Evolutionary conservation across 2,888 invertebrate genomes (phyloP).

Genomic region (Augiades crinisus): DNA sequence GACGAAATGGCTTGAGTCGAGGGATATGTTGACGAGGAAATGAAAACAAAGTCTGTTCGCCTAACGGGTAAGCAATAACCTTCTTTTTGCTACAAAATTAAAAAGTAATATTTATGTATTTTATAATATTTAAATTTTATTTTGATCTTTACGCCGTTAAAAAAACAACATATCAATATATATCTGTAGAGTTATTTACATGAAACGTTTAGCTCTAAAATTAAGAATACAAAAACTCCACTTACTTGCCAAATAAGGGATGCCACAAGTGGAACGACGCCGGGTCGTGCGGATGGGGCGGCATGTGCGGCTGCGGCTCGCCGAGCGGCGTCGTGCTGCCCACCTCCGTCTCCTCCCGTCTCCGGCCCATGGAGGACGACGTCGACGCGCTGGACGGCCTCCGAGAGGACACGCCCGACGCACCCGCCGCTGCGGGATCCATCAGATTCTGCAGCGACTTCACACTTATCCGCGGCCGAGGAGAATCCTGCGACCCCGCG

Average conservation of each 20-base stretch:
- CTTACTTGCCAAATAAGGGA: conserved; percentile 93
- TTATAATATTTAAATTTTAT: too few relatives aligned
- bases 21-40: too few relatives aligned
- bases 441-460: conserved; percentile 83
- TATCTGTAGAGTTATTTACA: too few relatives aligned
- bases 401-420: conserved; percentile 34
- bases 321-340: conserved; percentile 84
- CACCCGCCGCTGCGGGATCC: conserved; percentile 71
- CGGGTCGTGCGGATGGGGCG: conserved; percentile 70
- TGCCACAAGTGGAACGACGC: conserved; percentile 90
- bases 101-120: too few relatives aligned
- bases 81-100: too few relatives aligned
- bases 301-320: conserved; percentile 59
- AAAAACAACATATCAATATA: too few relatives aligned
- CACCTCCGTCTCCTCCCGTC: conserved; percentile 82
- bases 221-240: conserved; percentile 40
- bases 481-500: conserved; percentile 61
- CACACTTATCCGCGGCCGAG: conserved; percentile 82
- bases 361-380: conserved; percentile 65
- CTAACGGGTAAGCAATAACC: too few relatives aligned
- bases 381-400: conserved; percentile 55
- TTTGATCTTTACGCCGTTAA: too few relatives aligned
- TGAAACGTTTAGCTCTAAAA: too few relatives aligned
- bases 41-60: too few relatives aligned
- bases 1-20: too few relatives aligned